A percentile compares a stretch with the other conserved stretches of the same genome.
Conservation (phyloP, 2,797 vertebrate genomes). For the Triplophysa bombifrons region DNA sequence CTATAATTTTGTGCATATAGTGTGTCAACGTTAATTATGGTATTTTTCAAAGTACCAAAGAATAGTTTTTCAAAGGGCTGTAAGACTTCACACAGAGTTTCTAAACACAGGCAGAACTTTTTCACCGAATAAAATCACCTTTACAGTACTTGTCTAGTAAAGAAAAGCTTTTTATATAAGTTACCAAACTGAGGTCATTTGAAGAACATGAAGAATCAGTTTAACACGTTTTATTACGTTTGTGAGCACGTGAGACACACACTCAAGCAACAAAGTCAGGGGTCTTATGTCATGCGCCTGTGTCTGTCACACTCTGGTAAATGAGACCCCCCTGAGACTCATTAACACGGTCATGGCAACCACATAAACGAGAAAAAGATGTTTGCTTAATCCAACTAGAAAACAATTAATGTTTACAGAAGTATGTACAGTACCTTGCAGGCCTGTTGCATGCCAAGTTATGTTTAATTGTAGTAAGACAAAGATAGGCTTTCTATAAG, state of each 20-base stretch:
- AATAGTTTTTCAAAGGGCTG: too few species aligned
- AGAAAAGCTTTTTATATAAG: too few species aligned
- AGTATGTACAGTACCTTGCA: not conserved
- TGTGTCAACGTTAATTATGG: too few species aligned
- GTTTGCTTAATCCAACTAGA: not conserved
- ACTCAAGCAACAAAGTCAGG: conserved; percentile 26
- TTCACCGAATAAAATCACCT: too few species aligned
- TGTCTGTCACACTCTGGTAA: conserved; percentile 38
- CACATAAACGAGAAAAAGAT: conserved; percentile 14
- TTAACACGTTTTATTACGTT: not conserved
- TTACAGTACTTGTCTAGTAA: too few species aligned
- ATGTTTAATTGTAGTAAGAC: not conserved
- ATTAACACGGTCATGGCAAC: conserved; percentile 54
- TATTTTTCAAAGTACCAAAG: too few species aligned
- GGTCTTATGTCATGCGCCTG: conserved; percentile 66
- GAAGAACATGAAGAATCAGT: not conserved
- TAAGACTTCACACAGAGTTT: too few species aligned
- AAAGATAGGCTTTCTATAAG: not conserved
- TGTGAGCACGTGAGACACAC: not conserved
- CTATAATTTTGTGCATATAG: too few species aligned
- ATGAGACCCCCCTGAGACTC: conserved; percentile 60
- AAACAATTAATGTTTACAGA: not conserved
- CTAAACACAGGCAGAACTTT: too few species aligned
- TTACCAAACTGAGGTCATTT: too few species aligned
- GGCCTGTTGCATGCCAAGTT: not conserved